Percentiles rank a stretch among this genome's conserved stretches.
These are phyloP conservation scores for Exaiptasia diaphana DNA, from an alignment of 64 coral and sea anemone species.

Conservation along the genomic window DNA sequence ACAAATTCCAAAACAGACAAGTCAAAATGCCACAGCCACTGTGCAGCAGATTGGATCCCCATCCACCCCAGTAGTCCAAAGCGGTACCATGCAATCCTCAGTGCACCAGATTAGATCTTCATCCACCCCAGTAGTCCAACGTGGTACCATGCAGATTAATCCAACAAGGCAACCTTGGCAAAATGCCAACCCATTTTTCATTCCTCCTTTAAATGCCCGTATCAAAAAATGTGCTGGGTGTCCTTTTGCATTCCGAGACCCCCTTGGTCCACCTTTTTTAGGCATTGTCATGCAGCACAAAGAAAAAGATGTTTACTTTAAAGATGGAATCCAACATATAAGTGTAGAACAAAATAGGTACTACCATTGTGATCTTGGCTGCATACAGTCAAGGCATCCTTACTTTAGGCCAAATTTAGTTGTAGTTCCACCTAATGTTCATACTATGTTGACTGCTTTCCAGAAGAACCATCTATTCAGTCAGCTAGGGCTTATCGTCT, in stretches of 20 bases:
- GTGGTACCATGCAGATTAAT: no score
- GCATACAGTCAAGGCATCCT: constrained; percentile 13
- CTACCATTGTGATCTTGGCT: constrained; percentile 9
- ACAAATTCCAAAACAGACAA: no score
- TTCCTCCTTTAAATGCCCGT: not conserved
- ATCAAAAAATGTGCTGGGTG: constrained; percentile 49
- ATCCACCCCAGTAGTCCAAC: no score
- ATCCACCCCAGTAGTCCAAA: not conserved
- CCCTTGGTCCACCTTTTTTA: not conserved
- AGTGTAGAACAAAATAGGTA: constrained; percentile 16
- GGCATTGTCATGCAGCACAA: constrained; percentile 44
- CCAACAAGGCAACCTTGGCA: constrained; percentile 19
- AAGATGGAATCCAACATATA: constrained; percentile 8
- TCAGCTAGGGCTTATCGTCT: no score
- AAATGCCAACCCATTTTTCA: constrained; percentile 14
- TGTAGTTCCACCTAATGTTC: no score
- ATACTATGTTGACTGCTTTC: no score
- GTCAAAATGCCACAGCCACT: no score
- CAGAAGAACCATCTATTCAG: no score
- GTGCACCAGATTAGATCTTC: no score
- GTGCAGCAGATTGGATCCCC: not conserved
- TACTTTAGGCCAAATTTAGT: constrained; percentile 27
- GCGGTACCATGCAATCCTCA: no score
- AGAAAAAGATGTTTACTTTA: constrained; percentile 4
- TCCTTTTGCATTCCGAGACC: constrained; percentile 6